Conservation (phyloP, 2,113 vertebrate species). For the Melospiza melodia region DNA sequence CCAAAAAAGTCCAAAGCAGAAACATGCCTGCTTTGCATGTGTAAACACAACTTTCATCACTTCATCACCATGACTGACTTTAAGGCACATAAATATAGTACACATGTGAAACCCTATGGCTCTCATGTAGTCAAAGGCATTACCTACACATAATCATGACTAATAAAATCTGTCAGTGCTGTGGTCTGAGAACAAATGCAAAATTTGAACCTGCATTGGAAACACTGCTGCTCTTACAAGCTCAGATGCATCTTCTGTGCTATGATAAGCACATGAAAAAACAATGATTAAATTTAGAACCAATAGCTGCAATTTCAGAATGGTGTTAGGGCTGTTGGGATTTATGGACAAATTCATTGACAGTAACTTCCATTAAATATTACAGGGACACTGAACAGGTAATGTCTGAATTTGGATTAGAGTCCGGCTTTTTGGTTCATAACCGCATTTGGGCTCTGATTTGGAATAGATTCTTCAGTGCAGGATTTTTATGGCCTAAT, state of each 20-base stretch:
- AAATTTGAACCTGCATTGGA: neutral
- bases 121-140: neutral
- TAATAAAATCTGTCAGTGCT: neutral
- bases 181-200: constrained; percentile 23
- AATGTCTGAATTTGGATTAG: neutral
- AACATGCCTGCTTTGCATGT: neutral
- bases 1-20: neutral
- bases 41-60: neutral
- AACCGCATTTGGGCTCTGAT: neutral
- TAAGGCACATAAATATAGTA: neutral
- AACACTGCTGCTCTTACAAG: neutral
- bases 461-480: neutral
- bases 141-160: neutral
- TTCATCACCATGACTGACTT: neutral
- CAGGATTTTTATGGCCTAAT: neutral
- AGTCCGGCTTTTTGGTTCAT: neutral
- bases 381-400: neutral
- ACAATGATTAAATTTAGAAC: neutral
- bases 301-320: neutral
- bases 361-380: neutral
- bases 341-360: neutral
- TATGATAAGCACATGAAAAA: neutral
- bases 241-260: neutral
- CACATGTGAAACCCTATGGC: neutral
- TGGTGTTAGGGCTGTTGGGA: neutral